phyloP scores from a whole-genome alignment of 2,888 invertebrate genomes.

The Dimorphilus gyrociliatus region DNA sequence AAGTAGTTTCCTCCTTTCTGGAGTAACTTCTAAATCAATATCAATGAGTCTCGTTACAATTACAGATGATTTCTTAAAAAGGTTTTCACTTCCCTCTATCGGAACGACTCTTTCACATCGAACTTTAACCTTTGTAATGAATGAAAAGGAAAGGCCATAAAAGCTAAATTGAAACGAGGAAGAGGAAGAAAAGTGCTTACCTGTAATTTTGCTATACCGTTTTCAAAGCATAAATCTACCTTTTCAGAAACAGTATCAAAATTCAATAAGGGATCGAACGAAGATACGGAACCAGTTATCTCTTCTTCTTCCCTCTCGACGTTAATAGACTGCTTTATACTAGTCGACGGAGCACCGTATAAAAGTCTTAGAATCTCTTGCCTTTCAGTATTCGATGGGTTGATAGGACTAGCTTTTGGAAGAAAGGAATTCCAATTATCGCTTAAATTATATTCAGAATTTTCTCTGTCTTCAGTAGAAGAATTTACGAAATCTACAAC shows the following conservation, averaged over 20 bases:
- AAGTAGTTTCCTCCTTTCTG: constrained; percentile 25
- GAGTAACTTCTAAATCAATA: constrained; percentile 30
- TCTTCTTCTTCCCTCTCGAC: constrained; percentile 13
- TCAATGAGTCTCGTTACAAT: constrained; percentile 32
- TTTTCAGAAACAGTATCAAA: constrained; percentile 16
- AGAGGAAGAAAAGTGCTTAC: too few relatives aligned
- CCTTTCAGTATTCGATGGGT: too few relatives aligned
- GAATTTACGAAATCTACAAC: too few relatives aligned
- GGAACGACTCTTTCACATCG: constrained; percentile 32
- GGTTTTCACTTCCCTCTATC: constrained; percentile 27
- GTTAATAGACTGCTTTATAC: constrained; percentile 13
- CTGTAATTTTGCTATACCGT: constrained; percentile 11
- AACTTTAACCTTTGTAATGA: constrained; percentile 27
- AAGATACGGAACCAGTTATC: too few relatives aligned
- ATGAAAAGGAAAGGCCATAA: too few relatives aligned
- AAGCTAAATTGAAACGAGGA: too few relatives aligned
- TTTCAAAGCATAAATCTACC: constrained; percentile 12
- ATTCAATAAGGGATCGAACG: constrained; percentile 11
- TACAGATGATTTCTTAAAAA: constrained; percentile 33
- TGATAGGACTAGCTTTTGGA: too few relatives aligned
- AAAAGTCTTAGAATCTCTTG: too few relatives aligned
- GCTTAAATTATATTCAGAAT: too few relatives aligned
- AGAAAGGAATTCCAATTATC: too few relatives aligned
- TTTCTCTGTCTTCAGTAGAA: too few relatives aligned
- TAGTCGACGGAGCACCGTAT: constrained; percentile 7